Evolutionary conservation across 1,140 invertebrate genomes (phyloP).

Genomic region (Drosophila lowei): DNA sequence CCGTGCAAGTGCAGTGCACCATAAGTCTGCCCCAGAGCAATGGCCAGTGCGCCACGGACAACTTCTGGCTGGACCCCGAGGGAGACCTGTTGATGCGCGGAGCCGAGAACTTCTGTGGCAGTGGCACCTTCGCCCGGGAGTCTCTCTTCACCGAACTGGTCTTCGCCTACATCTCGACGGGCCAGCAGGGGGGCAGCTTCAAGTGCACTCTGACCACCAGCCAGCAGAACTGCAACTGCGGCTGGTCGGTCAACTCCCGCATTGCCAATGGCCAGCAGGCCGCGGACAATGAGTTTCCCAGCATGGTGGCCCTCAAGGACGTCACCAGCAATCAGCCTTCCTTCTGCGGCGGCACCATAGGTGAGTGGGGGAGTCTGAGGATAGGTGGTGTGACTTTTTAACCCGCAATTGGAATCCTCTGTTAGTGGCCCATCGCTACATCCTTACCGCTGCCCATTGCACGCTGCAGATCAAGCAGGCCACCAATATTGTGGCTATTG

Average conservation of each 20-base stretch:
- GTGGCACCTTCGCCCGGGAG: conserved; percentile 51
- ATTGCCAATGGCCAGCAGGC: conserved; percentile 70
- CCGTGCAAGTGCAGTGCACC: conserved; percentile 61
- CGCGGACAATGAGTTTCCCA: conserved; percentile 66
- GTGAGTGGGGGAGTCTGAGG: conserved; percentile 18
- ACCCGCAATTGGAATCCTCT: not conserved
- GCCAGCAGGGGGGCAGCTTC: conserved; percentile 47
- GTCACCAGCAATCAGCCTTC: conserved; percentile 7
- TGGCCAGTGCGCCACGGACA: conserved; percentile 67
- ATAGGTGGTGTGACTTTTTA: no score
- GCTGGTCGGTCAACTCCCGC: conserved; percentile 64
- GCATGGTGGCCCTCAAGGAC: conserved; percentile 67
- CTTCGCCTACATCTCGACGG: conserved; percentile 67
- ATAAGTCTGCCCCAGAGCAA: conserved; percentile 52
- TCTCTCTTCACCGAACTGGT: conserved; percentile 66
- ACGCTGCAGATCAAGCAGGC: conserved; percentile 14
- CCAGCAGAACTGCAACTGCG: conserved; percentile 67
- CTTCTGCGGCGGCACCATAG: conserved; percentile 69
- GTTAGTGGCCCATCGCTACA: conserved; percentile 61
- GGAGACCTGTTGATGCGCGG: conserved; percentile 67
- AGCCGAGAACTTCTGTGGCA: conserved; percentile 74
- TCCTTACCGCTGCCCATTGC: conserved; percentile 74
- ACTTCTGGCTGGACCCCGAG: conserved; percentile 70
- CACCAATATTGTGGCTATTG: conserved; percentile 55
- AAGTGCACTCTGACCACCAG: conserved; percentile 45